A percentile compares a stretch with the other conserved stretches of the same genome.
These are phyloP conservation scores for Passerina amoena DNA, from an alignment of 2,113 vertebrate genomes.

Conservation along the genomic window DNA sequence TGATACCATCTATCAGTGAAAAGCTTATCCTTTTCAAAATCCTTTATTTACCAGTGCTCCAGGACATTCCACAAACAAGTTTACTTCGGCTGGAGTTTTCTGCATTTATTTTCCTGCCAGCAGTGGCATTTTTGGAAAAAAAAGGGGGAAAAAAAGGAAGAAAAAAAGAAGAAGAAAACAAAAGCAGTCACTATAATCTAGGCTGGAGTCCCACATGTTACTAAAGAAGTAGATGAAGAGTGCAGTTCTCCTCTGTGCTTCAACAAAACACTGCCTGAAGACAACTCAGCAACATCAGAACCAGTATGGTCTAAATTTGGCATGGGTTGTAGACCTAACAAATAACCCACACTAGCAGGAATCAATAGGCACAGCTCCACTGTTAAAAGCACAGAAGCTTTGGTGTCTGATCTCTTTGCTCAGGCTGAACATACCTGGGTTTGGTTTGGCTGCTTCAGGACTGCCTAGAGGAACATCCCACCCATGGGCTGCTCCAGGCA, in stretches of 20 bases:
- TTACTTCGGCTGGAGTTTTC: not conserved
- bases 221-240: not conserved
- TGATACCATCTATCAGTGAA: not conserved
- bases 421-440: not conserved
- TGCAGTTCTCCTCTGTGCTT: not conserved
- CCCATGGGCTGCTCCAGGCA: not conserved
- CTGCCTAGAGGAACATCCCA: not conserved
- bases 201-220: not conserved
- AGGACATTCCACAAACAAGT: not conserved
- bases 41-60: not conserved
- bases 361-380: not conserved
- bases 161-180: not conserved
- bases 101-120: not conserved
- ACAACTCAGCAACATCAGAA: constrained; percentile 8
- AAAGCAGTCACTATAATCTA: not conserved
- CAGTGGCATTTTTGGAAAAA: not conserved
- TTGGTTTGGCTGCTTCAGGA: fast-evolving
- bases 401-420: not conserved
- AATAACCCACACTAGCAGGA: not conserved
- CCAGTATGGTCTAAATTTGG: not conserved
- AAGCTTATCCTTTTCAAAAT: not conserved
- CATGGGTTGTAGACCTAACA: not conserved
- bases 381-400: not conserved
- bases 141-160: too few relatives aligned
- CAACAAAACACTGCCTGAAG: not conserved